phyloP scores from a whole-genome alignment of 2,797 vertebrate genomes.

The Geotrypetes seraphini region DNA sequence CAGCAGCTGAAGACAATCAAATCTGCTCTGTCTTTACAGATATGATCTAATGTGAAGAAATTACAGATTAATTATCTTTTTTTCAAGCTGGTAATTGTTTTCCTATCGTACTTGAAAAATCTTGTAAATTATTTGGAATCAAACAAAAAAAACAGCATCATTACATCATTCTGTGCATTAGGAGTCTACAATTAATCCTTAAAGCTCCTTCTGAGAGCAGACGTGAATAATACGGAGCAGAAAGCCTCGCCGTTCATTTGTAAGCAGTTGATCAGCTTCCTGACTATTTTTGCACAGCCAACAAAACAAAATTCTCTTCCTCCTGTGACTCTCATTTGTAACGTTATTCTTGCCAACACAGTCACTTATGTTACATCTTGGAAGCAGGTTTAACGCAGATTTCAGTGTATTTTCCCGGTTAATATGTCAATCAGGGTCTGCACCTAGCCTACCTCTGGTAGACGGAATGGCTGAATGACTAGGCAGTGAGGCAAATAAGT shows the following conservation, averaged over 20 bases:
- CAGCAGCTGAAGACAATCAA: conserved; percentile 67
- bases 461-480: too few species aligned
- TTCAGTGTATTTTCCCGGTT: too few species aligned
- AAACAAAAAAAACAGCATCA: conserved; percentile 56
- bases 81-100: conserved; percentile 79
- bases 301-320: neutral
- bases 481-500: too few species aligned
- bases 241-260: conserved; percentile 36
- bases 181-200: conserved; percentile 62
- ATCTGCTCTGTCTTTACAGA: conserved; percentile 56
- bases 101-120: conserved; percentile 65
- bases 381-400: too few species aligned
- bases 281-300: conserved; percentile 10
- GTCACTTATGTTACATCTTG: neutral
- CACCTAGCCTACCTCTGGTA: too few species aligned
- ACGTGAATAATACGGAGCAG: conserved; percentile 44
- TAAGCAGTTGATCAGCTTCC: conserved; percentile 19
- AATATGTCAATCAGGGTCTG: too few species aligned
- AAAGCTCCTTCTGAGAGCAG: conserved; percentile 38
- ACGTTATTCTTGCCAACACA: neutral
- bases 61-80: conserved; percentile 84
- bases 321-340: neutral
- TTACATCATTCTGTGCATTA: conserved; percentile 64
- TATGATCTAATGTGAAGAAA: conserved; percentile 82
- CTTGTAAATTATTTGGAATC: conserved; percentile 76